Conservation (phyloP, 30 jellyfish, hydroid and myxozoan genomes). For the Clytia hemisphaerica region DNA sequence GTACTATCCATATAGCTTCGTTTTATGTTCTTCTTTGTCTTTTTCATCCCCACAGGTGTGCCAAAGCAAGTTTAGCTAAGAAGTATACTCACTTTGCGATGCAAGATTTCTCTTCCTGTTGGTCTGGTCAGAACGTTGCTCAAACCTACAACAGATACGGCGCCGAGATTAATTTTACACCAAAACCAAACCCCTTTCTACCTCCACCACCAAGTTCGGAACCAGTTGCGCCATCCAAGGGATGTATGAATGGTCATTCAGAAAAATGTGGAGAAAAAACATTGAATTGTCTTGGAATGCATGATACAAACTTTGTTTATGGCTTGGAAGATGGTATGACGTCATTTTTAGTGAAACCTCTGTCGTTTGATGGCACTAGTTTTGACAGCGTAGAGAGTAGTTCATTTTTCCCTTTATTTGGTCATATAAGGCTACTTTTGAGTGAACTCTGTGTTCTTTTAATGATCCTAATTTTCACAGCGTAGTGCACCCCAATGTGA, state of each 20-base stretch:
- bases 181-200: constrained; percentile 68
- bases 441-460: too few species aligned
- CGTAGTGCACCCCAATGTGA: too few species aligned
- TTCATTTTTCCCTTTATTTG: too few species aligned
- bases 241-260: constrained; percentile 82
- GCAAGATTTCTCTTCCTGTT: constrained; percentile 87
- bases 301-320: constrained; percentile 84
- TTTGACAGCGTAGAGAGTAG: too few species aligned
- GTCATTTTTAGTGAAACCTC: too few species aligned
- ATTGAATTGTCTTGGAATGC: constrained; percentile 82
- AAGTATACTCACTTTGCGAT: constrained; percentile 74
- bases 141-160: constrained; percentile 61
- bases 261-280: constrained; percentile 68
- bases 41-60: constrained; percentile 57
- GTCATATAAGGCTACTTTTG: too few species aligned
- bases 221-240: too few species aligned
- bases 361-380: too few species aligned
- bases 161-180: constrained; percentile 44
- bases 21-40: not conserved
- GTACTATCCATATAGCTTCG: not conserved
- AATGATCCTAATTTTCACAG: too few species aligned
- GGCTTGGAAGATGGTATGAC: constrained; percentile 90
- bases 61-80: constrained; percentile 53
- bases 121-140: constrained; percentile 73
- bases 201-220: too few species aligned